Evolutionary conservation across 2,888 invertebrate species (phyloP).

Genomic region (Melanostoma mellinum): DNA sequence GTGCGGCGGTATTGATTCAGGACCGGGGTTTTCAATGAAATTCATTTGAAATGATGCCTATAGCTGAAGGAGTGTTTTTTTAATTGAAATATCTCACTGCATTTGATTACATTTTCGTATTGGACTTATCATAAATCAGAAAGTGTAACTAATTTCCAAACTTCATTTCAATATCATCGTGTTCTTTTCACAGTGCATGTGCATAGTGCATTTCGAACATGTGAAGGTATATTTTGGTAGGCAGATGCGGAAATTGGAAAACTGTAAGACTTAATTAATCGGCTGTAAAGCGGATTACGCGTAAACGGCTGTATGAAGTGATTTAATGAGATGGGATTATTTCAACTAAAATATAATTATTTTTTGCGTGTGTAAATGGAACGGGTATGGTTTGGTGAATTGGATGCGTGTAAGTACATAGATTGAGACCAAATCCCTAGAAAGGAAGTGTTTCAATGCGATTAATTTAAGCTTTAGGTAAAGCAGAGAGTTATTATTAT

Average conservation of each 20-base stretch:
- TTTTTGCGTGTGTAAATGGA: conserved; percentile 5
- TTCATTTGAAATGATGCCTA: conserved; percentile 8
- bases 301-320: conserved; percentile 43
- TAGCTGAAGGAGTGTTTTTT: neutral
- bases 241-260: conserved; percentile 34
- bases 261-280: conserved; percentile 62
- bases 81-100: no score
- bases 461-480: no score
- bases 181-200: no score
- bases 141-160: no score
- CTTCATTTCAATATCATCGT: no score
- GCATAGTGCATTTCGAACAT: no score
- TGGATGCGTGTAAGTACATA: neutral
- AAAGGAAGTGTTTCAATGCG: no score
- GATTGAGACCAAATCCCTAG: no score
- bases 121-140: no score
- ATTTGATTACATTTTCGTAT: no score
- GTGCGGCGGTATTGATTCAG: conserved; percentile 24
- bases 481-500: no score
- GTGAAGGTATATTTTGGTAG: neutral
- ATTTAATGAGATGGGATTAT: conserved; percentile 58
- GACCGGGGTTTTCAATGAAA: conserved; percentile 9
- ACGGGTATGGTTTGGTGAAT: neutral
- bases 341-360: conserved; percentile 50
- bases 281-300: conserved; percentile 41